Conservation (phyloP, 2,888 invertebrate genomes). For the Anoplius nigerrimus region DNA sequence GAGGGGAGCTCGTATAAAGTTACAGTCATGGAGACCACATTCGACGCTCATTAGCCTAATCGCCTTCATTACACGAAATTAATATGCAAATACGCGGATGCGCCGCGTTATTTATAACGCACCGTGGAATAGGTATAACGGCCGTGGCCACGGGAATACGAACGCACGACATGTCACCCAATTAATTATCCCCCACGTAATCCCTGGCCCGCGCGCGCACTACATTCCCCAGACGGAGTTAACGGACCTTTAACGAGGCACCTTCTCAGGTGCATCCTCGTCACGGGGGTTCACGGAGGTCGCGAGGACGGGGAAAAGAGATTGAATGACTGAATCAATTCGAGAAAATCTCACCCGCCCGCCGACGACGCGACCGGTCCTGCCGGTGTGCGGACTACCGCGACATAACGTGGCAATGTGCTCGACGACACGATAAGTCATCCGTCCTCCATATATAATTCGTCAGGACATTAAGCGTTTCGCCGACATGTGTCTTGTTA, state of each 20-base stretch:
- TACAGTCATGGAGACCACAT: constrained; percentile 58
- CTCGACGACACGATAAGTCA: too few species aligned
- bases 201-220: constrained; percentile 41
- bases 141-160: constrained; percentile 45
- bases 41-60: constrained; percentile 69
- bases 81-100: constrained; percentile 69
- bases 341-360: too few species aligned
- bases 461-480: too few species aligned
- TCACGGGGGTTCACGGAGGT: constrained; percentile 1
- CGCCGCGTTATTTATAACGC: constrained; percentile 63
- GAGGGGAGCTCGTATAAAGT: constrained; percentile 50
- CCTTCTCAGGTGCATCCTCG: constrained; percentile 7
- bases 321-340: too few species aligned
- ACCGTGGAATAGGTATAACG: constrained; percentile 56
- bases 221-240: constrained; percentile 37
- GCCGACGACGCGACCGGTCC: too few species aligned
- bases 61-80: constrained; percentile 69
- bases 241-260: constrained; percentile 57
- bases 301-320: not conserved
- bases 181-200: constrained; percentile 66
- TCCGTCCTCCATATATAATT: too few species aligned
- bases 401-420: too few species aligned
- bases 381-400: too few species aligned
- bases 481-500: too few species aligned
- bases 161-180: constrained; percentile 63